Percentiles rank a stretch among this genome's conserved stretches.
These are phyloP conservation scores for Philonicus albiceps DNA, from an alignment of 2,888 invertebrate species.

Conservation along the genomic window DNA sequence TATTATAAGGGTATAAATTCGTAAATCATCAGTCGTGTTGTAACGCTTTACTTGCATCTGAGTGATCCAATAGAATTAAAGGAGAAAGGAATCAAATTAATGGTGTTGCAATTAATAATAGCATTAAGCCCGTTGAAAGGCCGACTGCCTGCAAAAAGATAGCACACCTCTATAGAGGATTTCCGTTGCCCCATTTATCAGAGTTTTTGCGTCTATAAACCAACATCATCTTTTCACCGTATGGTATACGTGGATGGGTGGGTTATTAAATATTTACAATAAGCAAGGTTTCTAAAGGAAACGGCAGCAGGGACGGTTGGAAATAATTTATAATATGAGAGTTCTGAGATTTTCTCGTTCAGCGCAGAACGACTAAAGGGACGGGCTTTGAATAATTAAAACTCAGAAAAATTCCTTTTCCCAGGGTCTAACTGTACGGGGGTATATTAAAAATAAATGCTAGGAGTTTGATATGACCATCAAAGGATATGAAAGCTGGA, in stretches of 20 bases:
- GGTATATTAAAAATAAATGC: constrained; percentile 44
- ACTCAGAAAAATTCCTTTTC: constrained; percentile 48
- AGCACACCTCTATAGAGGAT: background rate
- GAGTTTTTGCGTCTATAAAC: constrained; percentile 4
- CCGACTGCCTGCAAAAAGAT: background rate
- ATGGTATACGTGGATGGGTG: constrained; percentile 48
- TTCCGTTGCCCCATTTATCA: background rate
- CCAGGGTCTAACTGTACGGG: constrained; percentile 18
- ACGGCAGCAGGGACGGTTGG: background rate
- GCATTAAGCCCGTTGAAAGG: background rate
- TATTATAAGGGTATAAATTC: background rate
- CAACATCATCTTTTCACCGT: constrained; percentile 47
- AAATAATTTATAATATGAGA: constrained; percentile 45
- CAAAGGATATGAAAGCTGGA: constrained; percentile 45
- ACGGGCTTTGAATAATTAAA: constrained; percentile 48
- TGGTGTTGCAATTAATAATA: constrained; percentile 32
- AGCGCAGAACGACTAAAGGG: constrained; percentile 26
- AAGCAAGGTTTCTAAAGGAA: constrained; percentile 46
- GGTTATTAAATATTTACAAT: constrained; percentile 49
- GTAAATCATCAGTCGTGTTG: too few relatives aligned
- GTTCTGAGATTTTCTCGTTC: constrained; percentile 34
- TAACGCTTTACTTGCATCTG: too few relatives aligned
- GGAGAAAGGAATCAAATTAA: background rate
- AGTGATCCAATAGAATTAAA: background rate
- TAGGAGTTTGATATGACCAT: constrained; percentile 46